Conservation (phyloP, 2,797 vertebrate species). For the Argyrosomus regius region DNA sequence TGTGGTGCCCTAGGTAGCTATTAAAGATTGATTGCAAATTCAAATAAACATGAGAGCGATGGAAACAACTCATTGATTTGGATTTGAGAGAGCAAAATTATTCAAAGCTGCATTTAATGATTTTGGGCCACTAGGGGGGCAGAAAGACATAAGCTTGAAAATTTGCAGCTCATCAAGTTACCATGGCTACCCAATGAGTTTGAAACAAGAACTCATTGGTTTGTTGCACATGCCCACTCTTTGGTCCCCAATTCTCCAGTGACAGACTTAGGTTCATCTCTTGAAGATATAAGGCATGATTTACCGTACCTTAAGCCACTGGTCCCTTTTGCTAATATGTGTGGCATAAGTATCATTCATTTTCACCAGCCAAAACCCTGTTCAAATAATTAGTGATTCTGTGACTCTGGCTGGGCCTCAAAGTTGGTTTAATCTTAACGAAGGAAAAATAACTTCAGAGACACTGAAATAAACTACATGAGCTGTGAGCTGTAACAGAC, state of each 20-base stretch:
- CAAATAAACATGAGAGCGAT: neutral
- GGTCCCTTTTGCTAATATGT: neutral
- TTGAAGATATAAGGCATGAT: neutral
- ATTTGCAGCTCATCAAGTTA: neutral
- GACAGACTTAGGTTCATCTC: neutral
- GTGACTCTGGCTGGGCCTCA: conserved; percentile 5
- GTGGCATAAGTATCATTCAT: neutral
- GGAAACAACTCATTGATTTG: neutral
- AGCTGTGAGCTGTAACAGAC: conserved; percentile 4
- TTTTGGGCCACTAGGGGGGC: neutral
- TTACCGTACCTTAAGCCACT: neutral
- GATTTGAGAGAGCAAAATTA: neutral
- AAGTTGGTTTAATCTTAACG: conserved; percentile 12
- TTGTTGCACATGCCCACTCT: neutral
- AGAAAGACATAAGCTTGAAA: neutral
- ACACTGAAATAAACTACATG: neutral
- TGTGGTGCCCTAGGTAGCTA: neutral
- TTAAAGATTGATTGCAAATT: neutral
- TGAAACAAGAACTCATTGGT: neutral
- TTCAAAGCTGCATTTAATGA: neutral
- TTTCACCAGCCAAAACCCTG: neutral
- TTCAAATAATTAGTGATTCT: neutral
- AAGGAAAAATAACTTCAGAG: neutral
- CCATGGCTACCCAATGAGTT: neutral
- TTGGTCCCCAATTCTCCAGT: neutral